Conservation (phyloP, 2,888 invertebrate genomes). For the Lamproptera curius region DNA sequence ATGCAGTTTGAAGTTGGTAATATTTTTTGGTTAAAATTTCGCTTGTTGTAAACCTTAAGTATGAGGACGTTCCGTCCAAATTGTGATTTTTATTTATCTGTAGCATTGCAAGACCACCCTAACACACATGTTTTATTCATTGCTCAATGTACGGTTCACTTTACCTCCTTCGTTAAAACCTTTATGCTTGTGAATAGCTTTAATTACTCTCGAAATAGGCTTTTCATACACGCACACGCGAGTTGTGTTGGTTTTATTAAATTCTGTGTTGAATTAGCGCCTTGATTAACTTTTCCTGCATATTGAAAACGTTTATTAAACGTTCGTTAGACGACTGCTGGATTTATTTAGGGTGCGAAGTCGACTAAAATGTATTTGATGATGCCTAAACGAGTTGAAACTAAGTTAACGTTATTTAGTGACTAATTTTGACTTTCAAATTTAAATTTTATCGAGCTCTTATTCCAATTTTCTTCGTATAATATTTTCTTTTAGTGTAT, state of each 20-base stretch:
- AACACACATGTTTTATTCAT: conserved; percentile 58
- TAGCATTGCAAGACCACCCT: conserved; percentile 39
- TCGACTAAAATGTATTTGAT: too few species aligned
- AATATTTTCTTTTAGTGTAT: too few species aligned
- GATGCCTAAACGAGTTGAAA: too few species aligned
- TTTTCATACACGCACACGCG: conserved; percentile 21
- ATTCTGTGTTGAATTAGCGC: conserved; percentile 16
- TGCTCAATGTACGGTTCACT: conserved; percentile 37
- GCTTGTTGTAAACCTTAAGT: too few species aligned
- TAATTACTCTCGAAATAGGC: conserved; percentile 45
- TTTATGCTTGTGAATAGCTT: conserved; percentile 44
- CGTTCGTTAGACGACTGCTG: background rate
- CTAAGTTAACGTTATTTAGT: too few species aligned
- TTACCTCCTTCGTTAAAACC: conserved; percentile 42
- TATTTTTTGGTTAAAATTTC: too few species aligned
- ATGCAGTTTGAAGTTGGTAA: too few species aligned
- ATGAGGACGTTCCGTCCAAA: too few species aligned
- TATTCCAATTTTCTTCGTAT: too few species aligned
- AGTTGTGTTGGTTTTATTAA: conserved; percentile 21
- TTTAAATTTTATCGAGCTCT: too few species aligned
- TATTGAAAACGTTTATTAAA: conserved; percentile 10
- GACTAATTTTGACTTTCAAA: too few species aligned
- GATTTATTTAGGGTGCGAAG: background rate
- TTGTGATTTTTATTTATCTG: too few species aligned
- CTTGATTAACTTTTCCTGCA: conserved; percentile 11